Conservation (phyloP, 2,888 invertebrate genomes). For the Liposcelis brunnea region DNA sequence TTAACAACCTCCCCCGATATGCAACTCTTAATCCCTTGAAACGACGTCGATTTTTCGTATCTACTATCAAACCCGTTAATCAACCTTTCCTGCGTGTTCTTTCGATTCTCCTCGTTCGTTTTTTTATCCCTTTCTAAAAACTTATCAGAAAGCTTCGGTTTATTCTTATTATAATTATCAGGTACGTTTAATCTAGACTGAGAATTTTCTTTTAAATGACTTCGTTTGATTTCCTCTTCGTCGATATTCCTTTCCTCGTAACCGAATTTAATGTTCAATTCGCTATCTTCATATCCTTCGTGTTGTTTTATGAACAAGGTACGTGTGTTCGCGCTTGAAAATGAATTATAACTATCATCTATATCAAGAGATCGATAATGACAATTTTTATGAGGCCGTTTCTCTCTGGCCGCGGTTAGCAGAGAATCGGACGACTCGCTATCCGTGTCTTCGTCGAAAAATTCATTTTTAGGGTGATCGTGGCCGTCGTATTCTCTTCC, state of each 20-base stretch:
- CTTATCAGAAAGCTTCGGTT: too few relatives aligned
- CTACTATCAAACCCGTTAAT: neutral
- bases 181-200: neutral
- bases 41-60: neutral
- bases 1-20: neutral
- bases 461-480: slow-evolving; percentile 16
- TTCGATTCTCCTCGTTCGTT: neutral
- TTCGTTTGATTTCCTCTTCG: neutral
- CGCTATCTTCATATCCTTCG: too few relatives aligned
- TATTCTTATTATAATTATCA: neutral
- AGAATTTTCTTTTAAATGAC: neutral
- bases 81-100: neutral
- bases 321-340: too few relatives aligned
- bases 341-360: neutral
- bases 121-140: neutral
- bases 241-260: neutral
- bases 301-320: too few relatives aligned
- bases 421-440: slow-evolving; percentile 47
- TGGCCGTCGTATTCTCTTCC: slow-evolving; percentile 22
- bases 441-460: slow-evolving; percentile 29
- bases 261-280: too few relatives aligned
- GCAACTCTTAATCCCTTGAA: too few relatives aligned
- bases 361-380: neutral
- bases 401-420: slow-evolving; percentile 38
- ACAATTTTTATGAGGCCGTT: neutral